These are phyloP conservation scores for Drosophila kanapiae DNA, from an alignment of 1,140 invertebrate genomes.

Conservation along the genomic window DNA sequence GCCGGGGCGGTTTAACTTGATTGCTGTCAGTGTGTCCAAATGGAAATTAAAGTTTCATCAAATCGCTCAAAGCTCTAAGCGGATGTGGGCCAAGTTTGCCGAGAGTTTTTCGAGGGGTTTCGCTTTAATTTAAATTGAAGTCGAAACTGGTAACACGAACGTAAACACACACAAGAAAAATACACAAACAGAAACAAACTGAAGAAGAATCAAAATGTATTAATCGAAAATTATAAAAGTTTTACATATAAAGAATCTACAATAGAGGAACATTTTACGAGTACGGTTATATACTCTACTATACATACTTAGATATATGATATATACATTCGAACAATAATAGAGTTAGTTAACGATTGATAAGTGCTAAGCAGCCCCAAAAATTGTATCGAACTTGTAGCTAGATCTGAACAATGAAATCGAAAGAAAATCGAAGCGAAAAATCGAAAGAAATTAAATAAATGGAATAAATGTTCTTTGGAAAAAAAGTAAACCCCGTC, in stretches of 20 bases:
- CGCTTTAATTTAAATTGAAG: slow-evolving; percentile 22
- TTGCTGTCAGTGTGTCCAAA: slow-evolving; percentile 66
- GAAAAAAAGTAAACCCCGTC: not conserved
- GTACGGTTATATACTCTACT: slow-evolving; percentile 50
- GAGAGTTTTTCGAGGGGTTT: slow-evolving; percentile 22
- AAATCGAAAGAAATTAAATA: slow-evolving; percentile 51
- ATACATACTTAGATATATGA: slow-evolving; percentile 53
- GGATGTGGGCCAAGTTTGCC: slow-evolving; percentile 50
- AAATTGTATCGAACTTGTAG: slow-evolving; percentile 63
- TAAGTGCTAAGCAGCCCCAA: slow-evolving; percentile 54
- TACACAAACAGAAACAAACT: not conserved
- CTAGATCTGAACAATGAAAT: slow-evolving; percentile 67
- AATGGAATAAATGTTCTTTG: slow-evolving; percentile 54
- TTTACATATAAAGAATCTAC: slow-evolving; percentile 40
- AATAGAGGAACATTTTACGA: slow-evolving; percentile 58
- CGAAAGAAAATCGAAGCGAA: slow-evolving; percentile 47
- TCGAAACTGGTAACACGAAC: not conserved
- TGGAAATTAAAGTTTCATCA: slow-evolving; percentile 68
- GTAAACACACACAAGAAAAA: not conserved
- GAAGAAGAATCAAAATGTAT: slow-evolving; percentile 58
- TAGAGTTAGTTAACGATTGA: slow-evolving; percentile 69
- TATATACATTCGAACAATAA: slow-evolving; percentile 79
- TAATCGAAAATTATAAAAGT: slow-evolving; percentile 48
- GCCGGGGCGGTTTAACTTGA: slow-evolving; percentile 59
- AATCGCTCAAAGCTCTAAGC: slow-evolving; percentile 45